These are phyloP conservation scores for Charaxes varanes DNA, from an alignment of 1,140 invertebrate genomes.

Conservation along the genomic window DNA sequence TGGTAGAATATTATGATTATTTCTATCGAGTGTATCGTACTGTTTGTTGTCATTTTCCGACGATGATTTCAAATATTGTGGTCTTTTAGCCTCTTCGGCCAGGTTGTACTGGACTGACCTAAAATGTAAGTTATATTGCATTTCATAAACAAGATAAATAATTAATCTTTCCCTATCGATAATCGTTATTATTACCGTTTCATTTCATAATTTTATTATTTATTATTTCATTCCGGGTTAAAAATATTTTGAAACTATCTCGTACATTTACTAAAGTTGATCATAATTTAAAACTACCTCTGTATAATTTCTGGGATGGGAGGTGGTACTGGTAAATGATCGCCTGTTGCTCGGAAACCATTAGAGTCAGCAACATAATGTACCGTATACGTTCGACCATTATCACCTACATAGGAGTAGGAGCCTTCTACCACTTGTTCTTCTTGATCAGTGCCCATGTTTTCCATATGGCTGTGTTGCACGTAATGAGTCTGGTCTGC, in stretches of 20 bases:
- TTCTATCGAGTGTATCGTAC: constrained; percentile 29
- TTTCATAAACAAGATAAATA: too few relatives aligned
- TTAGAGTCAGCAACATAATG: constrained; percentile 75
- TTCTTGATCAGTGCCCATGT: constrained; percentile 71
- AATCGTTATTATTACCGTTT: too few relatives aligned
- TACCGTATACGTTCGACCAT: constrained; percentile 74
- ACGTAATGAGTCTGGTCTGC: constrained; percentile 72
- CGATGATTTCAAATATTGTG: constrained; percentile 39
- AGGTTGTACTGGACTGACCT: constrained; percentile 67
- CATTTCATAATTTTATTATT: too few relatives aligned
- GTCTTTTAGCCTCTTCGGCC: constrained; percentile 63
- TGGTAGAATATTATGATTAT: constrained; percentile 24
- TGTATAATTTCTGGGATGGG: constrained; percentile 74
- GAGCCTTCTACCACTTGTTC: constrained; percentile 76
- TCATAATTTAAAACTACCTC: constrained; percentile 36
- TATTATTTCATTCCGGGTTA: too few relatives aligned
- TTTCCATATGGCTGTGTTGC: constrained; percentile 73
- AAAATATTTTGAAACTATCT: constrained; percentile 2
- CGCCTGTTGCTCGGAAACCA: constrained; percentile 74
- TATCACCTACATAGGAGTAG: constrained; percentile 77
- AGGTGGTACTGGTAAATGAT: constrained; percentile 73
- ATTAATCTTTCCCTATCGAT: too few relatives aligned
- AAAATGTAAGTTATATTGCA: constrained; percentile 17
- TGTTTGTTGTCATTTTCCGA: constrained; percentile 45
- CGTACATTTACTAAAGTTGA: not conserved